Percentiles rank a stretch among this genome's conserved stretches.
These are phyloP conservation scores for Myoxocephalus aenaeus DNA, from an alignment of 2,797 vertebrate genomes.

Conservation along the genomic window DNA sequence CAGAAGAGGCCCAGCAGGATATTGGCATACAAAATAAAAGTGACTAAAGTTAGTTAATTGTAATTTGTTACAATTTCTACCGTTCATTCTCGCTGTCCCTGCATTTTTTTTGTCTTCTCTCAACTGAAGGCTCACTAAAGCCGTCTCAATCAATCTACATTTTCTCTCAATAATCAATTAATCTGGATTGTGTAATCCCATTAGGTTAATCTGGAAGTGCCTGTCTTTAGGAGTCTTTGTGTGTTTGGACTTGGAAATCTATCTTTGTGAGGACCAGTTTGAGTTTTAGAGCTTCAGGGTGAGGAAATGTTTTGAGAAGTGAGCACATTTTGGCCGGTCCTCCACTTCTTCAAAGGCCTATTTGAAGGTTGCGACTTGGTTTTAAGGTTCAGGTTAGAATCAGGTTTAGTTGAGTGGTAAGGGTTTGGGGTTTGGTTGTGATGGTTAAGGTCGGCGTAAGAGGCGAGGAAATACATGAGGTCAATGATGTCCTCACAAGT, in stretches of 20 bases:
- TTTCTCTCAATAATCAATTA: conserved; percentile 69
- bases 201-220: conserved; percentile 70
- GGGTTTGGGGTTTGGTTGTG: background rate
- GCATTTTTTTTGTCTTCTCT: background rate
- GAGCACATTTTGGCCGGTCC: background rate
- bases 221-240: conserved; percentile 31
- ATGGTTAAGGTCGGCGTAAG: background rate
- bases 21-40: background rate
- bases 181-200: conserved; percentile 75
- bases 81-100: background rate
- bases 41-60: background rate
- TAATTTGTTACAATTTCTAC: background rate
- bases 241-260: background rate
- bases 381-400: background rate
- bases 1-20: background rate
- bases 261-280: background rate
- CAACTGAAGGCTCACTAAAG: conserved; percentile 26
- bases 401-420: background rate
- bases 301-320: background rate
- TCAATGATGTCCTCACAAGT: background rate
- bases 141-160: conserved; percentile 49
- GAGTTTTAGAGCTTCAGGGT: background rate
- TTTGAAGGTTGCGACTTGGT: background rate
- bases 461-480: background rate
- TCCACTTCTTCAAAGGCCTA: background rate